Conservation (phyloP, 1,140 invertebrate species). For the Tetramorium parvispinum region DNA sequence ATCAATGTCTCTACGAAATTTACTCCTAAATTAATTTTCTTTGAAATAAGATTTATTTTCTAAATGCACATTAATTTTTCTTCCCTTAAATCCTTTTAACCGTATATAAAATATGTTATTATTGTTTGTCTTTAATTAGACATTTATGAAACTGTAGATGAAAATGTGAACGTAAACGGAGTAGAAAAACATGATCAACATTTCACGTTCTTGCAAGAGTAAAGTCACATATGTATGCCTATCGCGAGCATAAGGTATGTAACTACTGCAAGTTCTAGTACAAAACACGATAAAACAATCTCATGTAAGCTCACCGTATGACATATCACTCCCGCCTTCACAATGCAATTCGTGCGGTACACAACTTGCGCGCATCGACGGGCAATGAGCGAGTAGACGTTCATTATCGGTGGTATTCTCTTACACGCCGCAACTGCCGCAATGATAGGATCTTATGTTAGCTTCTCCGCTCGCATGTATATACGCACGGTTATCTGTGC, state of each 20-base stretch:
- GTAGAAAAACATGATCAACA: neutral
- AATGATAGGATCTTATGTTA: conserved; percentile 64
- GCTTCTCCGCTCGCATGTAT: conserved; percentile 13
- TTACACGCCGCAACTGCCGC: conserved; percentile 61
- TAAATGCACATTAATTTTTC: neutral
- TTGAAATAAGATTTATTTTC: neutral
- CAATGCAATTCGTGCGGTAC: neutral
- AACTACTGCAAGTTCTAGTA: neutral
- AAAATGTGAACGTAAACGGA: neutral
- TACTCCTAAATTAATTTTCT: neutral
- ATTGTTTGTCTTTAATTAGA: neutral
- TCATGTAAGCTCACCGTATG: neutral
- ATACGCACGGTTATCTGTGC: conserved; percentile 58
- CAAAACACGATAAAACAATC: conserved; percentile 32
- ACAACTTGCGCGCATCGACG: neutral
- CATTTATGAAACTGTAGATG: neutral
- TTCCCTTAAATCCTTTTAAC: neutral
- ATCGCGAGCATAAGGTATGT: neutral
- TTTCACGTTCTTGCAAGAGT: neutral
- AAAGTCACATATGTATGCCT: neutral
- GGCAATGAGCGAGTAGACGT: neutral
- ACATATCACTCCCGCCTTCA: conserved; percentile 16
- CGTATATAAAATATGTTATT: neutral
- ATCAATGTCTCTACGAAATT: neutral
- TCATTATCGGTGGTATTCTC: conserved; percentile 52